These are phyloP conservation scores for Pseudobourletiella spinata DNA, from an alignment of 1,140 invertebrate species.

Conservation along the genomic window DNA sequence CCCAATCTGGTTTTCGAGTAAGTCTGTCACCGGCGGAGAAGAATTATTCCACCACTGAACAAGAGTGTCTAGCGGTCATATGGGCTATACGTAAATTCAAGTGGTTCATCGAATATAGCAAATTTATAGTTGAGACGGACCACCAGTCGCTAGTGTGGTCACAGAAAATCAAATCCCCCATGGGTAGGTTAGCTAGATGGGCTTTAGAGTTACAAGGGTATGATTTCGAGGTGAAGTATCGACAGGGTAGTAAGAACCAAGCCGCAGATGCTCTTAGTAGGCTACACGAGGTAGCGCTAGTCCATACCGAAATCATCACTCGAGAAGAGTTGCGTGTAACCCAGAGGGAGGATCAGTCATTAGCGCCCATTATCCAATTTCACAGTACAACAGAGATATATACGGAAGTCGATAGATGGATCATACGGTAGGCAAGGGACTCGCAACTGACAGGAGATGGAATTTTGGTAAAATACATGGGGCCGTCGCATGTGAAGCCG, in stretches of 20 bases:
- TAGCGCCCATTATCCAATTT: not conserved
- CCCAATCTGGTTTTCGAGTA: slow-evolving; percentile 37
- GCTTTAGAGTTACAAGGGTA: slow-evolving; percentile 44
- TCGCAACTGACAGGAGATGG: not conserved
- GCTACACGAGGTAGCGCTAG: not conserved
- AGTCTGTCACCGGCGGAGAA: slow-evolving; percentile 40
- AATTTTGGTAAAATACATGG: not conserved
- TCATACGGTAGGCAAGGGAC: too few relatives aligned
- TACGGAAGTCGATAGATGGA: too few relatives aligned
- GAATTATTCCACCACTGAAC: slow-evolving; percentile 43
- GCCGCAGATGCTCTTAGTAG: slow-evolving; percentile 24
- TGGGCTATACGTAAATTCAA: slow-evolving; percentile 43
- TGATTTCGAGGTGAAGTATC: slow-evolving; percentile 42
- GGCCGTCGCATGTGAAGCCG: not conserved
- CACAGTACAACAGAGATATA: not conserved
- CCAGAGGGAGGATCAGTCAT: slow-evolving; percentile 1
- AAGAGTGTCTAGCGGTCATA: slow-evolving; percentile 46
- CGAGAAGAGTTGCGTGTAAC: not conserved
- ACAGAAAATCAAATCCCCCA: slow-evolving; percentile 40
- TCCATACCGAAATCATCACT: not conserved
- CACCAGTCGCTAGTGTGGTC: slow-evolving; percentile 46
- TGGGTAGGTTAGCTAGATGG: slow-evolving; percentile 45
- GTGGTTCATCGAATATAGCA: slow-evolving; percentile 37
- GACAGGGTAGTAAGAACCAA: slow-evolving; percentile 21
- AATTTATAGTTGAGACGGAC: slow-evolving; percentile 47